These are phyloP conservation scores for Aspidiotus destructor DNA, from an alignment of 2,888 invertebrate species.

Conservation along the genomic window DNA sequence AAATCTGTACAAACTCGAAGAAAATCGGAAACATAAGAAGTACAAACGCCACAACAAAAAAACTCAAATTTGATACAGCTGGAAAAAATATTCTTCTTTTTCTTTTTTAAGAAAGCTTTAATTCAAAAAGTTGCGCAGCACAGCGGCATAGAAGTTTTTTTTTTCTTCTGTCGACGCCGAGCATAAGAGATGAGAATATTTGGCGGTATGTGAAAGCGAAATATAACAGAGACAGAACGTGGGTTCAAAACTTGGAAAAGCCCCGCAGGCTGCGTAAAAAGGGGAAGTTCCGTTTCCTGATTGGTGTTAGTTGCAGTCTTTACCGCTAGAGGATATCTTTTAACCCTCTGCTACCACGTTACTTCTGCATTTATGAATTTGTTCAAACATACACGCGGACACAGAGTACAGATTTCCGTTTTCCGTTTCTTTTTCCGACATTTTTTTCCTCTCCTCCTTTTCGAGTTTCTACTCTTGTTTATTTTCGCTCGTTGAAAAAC, in stretches of 20 bases:
- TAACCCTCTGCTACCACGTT: constrained; percentile 30
- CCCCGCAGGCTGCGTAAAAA: constrained; percentile 22
- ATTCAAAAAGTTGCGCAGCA: constrained; percentile 24
- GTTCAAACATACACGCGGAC: constrained; percentile 21
- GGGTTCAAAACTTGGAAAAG: constrained; percentile 22
- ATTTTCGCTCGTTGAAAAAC: background rate
- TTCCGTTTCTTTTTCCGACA: constrained; percentile 4
- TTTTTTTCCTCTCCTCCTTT: constrained; percentile 9
- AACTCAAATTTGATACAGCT: constrained; percentile 1
- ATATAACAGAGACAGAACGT: constrained; percentile 13
- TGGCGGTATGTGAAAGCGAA: background rate
- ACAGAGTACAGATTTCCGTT: constrained; percentile 27
- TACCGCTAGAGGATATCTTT: constrained; percentile 30
- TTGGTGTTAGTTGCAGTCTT: constrained; percentile 33
- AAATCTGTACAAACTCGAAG: no score
- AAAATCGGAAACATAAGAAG: no score
- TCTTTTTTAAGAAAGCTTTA: background rate
- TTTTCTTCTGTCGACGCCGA: constrained; percentile 23
- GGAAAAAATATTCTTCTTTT: constrained; percentile 1
- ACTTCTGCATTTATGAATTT: constrained; percentile 32
- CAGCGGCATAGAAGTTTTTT: constrained; percentile 19
- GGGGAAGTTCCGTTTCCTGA: constrained; percentile 32
- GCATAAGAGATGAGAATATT: constrained; percentile 16
- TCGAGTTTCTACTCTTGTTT: background rate
- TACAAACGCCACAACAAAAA: background rate